These are phyloP conservation scores for Pseudomyrmex sp. DNA, from an alignment of 1,140 invertebrate genomes.

Conservation along the genomic window DNA sequence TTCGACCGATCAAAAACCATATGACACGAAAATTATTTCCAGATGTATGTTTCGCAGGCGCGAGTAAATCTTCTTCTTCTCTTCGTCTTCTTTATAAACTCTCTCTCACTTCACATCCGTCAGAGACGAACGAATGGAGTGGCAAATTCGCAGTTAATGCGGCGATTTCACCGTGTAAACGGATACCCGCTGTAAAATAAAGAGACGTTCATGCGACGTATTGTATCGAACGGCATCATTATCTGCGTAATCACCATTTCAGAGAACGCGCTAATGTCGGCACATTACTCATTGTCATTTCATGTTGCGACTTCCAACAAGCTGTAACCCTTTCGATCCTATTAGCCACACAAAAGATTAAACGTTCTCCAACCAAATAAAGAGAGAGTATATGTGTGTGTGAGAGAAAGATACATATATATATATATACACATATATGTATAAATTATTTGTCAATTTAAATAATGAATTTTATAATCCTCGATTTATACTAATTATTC, in stretches of 20 bases:
- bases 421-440: neutral
- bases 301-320: constrained; percentile 23
- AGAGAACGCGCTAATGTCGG: constrained; percentile 42
- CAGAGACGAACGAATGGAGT: constrained; percentile 8
- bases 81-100: neutral
- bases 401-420: too few species aligned
- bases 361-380: constrained; percentile 13
- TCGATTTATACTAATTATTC: neutral
- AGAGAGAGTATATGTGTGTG: neutral
- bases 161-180: constrained; percentile 33
- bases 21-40: neutral
- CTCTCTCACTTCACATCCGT: neutral
- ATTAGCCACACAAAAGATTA: neutral
- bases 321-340: constrained; percentile 32
- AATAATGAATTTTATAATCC: neutral
- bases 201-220: constrained; percentile 45
- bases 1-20: too few species aligned
- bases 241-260: constrained; percentile 45
- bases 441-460: constrained; percentile 10
- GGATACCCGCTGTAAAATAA: constrained; percentile 57
- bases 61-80: too few species aligned
- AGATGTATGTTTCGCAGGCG: neutral
- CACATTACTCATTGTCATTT: constrained; percentile 41
- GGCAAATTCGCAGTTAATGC: constrained; percentile 30
- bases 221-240: constrained; percentile 60